Evolutionary conservation across 37 sponge, comb jelly and placozoan genomes (phyloP), one percentile per base, ranked within the genome.

Genomic region (Oscarella lobularis): DNA sequence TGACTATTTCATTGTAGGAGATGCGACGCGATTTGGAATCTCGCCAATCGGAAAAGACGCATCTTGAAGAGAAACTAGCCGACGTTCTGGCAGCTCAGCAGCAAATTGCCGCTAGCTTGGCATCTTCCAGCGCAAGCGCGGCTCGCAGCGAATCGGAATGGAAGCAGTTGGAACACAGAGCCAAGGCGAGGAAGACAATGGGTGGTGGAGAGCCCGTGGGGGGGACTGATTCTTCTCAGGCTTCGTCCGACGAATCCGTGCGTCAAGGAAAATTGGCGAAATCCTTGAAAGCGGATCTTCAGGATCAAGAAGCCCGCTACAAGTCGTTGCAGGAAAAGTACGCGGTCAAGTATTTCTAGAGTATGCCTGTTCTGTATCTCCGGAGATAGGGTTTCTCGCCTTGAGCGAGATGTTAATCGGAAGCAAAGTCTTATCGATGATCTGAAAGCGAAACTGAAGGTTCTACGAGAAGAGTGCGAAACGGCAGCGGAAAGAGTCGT

Each of bases 161-260:
- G 60, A 48, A 48, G 20, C 60, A 48, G 60, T 48, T 48, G 60
- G 60, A 48, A 48, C 60, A 48, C 60, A 48, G 60, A 48, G 60
- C 60, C 60, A 48, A 48, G 60, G 60, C 20, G 9, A 48, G 60
- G 20, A 20, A 48, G 60, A 27, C 20, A n/a, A n/a, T n/a, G n/a
- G n/a, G n/a, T n/a, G n/a, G n/a, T n/a, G n/a, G n/a, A n/a, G n/a
- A n/a, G n/a, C n/a, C n/a, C n/a, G n/a, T n/a, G n/a, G n/a, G 60
- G 20, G 9, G 60, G 60, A 27, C 20, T 48, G 20, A 48, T 27
- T 48, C 9, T 27, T 48, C 20, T 48, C 60, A 48, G 60, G 9
- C 60, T 27, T 48, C 60, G 60, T 48, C 60, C 20, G 60, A 48
- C 9, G 60, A 48, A 48, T 48, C 14, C 20, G 60, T 48, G 60